Conservation (phyloP, 2,113 vertebrate genomes). For the Menura novaehollandiae region DNA sequence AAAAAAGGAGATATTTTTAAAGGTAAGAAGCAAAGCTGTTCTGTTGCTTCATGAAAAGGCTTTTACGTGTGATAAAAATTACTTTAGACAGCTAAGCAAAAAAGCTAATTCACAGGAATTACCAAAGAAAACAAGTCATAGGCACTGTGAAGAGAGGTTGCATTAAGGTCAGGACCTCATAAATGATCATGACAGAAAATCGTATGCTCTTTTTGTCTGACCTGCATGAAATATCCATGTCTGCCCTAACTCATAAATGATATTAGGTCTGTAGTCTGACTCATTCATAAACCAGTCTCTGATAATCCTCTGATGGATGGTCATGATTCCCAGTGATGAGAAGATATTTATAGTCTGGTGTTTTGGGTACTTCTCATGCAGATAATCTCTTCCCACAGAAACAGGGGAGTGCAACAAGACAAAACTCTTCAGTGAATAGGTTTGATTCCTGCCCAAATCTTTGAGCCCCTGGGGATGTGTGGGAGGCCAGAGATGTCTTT, state of each 20-base stretch:
- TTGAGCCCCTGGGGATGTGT: not conserved
- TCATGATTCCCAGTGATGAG: not conserved
- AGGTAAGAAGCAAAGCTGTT: conserved; percentile 21
- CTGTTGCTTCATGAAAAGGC: not conserved
- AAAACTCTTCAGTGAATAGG: not conserved
- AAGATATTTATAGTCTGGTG: not conserved
- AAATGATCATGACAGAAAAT: conserved; percentile 63
- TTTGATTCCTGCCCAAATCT: not conserved
- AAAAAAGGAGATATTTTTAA: conserved; percentile 3
- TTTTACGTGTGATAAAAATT: conserved; percentile 38
- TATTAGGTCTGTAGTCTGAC: not conserved
- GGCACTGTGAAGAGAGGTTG: not conserved
- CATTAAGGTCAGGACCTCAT: conserved; percentile 33
- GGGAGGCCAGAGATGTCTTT: not conserved
- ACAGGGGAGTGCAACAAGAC: not conserved
- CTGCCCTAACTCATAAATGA: conserved; percentile 13
- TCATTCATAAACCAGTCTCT: conserved; percentile 12
- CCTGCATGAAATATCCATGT: conserved; percentile 33
- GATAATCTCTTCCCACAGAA: not conserved
- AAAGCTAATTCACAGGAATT: conserved; percentile 27
- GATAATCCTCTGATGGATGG: conserved; percentile 14
- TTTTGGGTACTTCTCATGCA: not conserved
- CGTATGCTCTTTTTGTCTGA: conserved; percentile 29
- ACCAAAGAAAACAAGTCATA: conserved; percentile 45
- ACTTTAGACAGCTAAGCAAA: conserved; percentile 44